phyloP scores from a whole-genome alignment of 2,888 invertebrate genomes.

The Junonia oenone region DNA sequence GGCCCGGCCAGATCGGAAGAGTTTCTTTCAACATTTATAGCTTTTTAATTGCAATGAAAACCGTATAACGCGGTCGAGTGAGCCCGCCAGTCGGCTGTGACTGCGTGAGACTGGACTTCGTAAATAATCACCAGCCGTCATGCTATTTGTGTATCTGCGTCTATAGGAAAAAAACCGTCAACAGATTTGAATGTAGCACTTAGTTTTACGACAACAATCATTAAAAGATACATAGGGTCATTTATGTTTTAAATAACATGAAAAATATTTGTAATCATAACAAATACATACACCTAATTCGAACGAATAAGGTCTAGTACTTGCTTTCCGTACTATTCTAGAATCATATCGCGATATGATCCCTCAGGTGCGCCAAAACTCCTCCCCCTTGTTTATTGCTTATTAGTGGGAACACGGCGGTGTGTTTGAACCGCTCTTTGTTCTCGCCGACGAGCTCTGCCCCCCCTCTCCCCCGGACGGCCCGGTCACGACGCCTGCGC shows the following conservation, averaged over 20 bases:
- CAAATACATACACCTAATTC: background rate
- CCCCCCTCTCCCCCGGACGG: slow-evolving; percentile 32
- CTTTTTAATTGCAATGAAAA: slow-evolving; percentile 54
- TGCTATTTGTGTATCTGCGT: slow-evolving; percentile 5
- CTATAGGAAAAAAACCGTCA: background rate
- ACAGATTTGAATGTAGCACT: background rate
- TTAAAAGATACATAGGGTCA: too few relatives aligned
- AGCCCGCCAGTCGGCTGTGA: slow-evolving; percentile 29
- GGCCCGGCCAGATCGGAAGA: background rate
- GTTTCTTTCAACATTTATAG: slow-evolving; percentile 43
- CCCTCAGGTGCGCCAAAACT: slow-evolving; percentile 71
- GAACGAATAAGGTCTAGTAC: background rate
- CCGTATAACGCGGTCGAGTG: slow-evolving; percentile 42
- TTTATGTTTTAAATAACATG: too few relatives aligned
- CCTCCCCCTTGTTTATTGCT: slow-evolving; percentile 80
- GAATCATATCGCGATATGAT: slow-evolving; percentile 59
- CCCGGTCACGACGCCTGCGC: slow-evolving; percentile 66
- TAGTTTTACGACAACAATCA: too few relatives aligned
- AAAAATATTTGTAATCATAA: background rate
- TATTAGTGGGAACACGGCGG: slow-evolving; percentile 74
- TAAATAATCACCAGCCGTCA: slow-evolving; percentile 20
- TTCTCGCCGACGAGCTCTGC: slow-evolving; percentile 61
- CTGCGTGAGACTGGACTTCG: slow-evolving; percentile 26
- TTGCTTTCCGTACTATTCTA: background rate
- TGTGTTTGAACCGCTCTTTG: slow-evolving; percentile 75